phyloP scores from a whole-genome alignment of 2,797 vertebrate genomes.

The Tokudaia muenninki region DNA sequence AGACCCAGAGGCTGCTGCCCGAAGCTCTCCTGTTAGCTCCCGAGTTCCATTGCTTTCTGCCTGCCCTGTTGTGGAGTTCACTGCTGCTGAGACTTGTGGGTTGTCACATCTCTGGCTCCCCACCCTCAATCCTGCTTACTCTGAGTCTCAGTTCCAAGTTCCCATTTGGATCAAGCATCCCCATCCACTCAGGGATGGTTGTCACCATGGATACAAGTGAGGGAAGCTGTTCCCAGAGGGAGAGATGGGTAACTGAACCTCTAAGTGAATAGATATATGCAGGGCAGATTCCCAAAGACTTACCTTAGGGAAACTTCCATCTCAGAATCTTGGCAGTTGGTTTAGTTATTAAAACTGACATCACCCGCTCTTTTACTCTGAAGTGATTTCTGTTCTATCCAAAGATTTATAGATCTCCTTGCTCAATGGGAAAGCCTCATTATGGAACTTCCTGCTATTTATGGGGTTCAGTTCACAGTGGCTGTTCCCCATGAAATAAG shows the following conservation, averaged over 20 bases:
- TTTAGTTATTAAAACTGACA: not conserved
- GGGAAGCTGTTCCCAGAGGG: not conserved
- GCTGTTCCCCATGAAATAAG: not conserved
- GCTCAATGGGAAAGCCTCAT: not conserved
- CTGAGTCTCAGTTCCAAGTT: slow-evolving; percentile 13
- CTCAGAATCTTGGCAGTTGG: not conserved
- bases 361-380: not conserved
- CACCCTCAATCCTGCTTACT: not conserved
- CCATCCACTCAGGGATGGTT: not conserved
- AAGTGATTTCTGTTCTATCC: not conserved
- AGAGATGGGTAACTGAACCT: not conserved
- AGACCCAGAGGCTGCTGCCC: not conserved
- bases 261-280: not conserved
- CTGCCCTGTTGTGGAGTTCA: not conserved
- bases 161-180: not conserved
- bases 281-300: slow-evolving; percentile 10
- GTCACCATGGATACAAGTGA: not conserved
- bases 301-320: not conserved
- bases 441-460: slow-evolving; percentile 9
- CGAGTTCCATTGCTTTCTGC: not conserved
- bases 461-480: not conserved
- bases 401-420: not conserved
- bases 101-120: not conserved
- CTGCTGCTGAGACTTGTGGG: not conserved
- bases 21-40: not conserved